Conservation (phyloP, 2,113 vertebrate genomes). For the Hucho hucho region DNA sequence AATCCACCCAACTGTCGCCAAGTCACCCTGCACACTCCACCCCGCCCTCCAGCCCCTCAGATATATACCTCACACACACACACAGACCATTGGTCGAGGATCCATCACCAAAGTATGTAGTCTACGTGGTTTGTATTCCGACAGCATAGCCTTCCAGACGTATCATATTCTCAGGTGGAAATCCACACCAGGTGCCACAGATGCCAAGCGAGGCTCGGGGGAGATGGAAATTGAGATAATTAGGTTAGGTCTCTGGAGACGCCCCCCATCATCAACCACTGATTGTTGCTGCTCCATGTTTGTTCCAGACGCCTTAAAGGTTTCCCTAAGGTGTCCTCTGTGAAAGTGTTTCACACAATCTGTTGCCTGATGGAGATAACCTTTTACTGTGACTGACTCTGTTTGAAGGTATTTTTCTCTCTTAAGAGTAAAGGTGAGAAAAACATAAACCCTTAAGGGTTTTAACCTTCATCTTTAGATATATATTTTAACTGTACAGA, state of each 20-base stretch:
- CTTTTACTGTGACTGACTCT: constrained; percentile 41
- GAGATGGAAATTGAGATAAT: constrained; percentile 55
- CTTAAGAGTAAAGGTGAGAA: too few relatives aligned
- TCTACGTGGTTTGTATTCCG: constrained; percentile 3
- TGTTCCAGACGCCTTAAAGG: constrained; percentile 32
- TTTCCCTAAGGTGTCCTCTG: constrained; percentile 25
- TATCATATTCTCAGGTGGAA: constrained; percentile 41
- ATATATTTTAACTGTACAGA: too few relatives aligned
- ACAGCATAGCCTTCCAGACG: constrained; percentile 10
- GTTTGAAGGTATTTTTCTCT: constrained; percentile 39
- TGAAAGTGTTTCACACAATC: constrained; percentile 34
- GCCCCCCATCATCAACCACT: constrained; percentile 40
- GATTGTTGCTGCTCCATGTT: constrained; percentile 36
- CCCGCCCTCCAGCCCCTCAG: neutral
- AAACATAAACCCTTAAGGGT: too few relatives aligned
- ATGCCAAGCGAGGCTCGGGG: constrained; percentile 40
- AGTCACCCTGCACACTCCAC: neutral
- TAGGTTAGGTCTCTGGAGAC: constrained; percentile 47
- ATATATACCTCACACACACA: neutral
- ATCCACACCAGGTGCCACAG: constrained; percentile 41
- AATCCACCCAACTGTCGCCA: neutral
- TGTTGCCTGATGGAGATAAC: constrained; percentile 48
- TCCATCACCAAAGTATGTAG: neutral
- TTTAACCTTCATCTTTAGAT: too few relatives aligned
- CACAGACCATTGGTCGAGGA: neutral